Evolutionary conservation across 1,140 invertebrate species (phyloP), one percentile per base, ranked within the genome.

Genomic region (Ceratina calcarata): DNA sequence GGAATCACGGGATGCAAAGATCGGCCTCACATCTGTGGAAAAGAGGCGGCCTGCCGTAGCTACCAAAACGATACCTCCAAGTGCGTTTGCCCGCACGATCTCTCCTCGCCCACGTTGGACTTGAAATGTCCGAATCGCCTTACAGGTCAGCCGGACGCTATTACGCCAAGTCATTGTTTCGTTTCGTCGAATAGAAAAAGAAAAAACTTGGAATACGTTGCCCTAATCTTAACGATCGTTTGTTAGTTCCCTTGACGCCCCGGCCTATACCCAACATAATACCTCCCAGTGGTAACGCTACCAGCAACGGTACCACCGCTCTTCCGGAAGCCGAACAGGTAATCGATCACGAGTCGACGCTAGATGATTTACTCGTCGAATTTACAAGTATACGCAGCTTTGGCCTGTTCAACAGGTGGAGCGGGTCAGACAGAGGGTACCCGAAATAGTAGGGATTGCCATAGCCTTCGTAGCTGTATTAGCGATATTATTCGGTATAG

Each of bases 81-180:
- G 27, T 96, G 95, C 84, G 90, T 96, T 6, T 96, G 95, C 89
- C 95, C 95, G 7, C 94, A 95, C 71, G 95, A 95, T 83, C 93
- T 90, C 7, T 94, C 94, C 15, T 92, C 93, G 2, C 94, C 95
- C 15, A 95, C 95, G 18, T 88, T 92, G 53, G 94, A 95, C 84
- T 93, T 95, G 66, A 94, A 93, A 84, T 96, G 95, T 87, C 95
- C 95, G 1, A 93, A 94, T 82, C 94, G 95, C 88, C 89, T 91
- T 83, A 94, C 93, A 89, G 94, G 94, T 94, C 27, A 32, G 27
- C 4, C 88, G 81, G 84, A 64, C 7, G 55, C n/a, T n/a, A n/a
- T n/a, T n/a, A n/a, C n/a, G n/a, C n/a, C n/a, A n/a, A 51, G 4
- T 22, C 16, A 12, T 13, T 1, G 1, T n/a, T 27, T 51, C 6